Evolutionary conservation across 2,113 vertebrate species (phyloP), one percentile per base, ranked within the genome.

Genomic region (Pterocles burchelli): DNA sequence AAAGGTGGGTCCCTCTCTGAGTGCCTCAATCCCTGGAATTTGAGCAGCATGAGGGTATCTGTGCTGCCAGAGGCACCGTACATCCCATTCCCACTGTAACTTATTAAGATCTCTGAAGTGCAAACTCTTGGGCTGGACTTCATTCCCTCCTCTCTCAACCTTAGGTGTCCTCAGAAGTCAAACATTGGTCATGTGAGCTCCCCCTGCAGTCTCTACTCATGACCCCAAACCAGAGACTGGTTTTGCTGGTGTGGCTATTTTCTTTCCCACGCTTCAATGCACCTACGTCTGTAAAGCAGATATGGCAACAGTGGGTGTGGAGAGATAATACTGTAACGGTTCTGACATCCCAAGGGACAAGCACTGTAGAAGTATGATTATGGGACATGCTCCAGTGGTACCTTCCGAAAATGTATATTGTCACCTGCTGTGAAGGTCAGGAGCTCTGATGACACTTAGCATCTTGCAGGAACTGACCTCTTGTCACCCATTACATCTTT

Each of bases 131-230:
- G 21, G 26, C 34, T 62, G 61, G 28, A 71, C 18, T 63, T 78
- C 33, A 24, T 45, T 75, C 20, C 11, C 19, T 85, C 22, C 19
- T 49, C n/a, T 66, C 48, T 54, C 55, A 41, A 1, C 33, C 33
- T 33, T 9, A 82, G 34, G 21, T 54, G 17, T 31, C 28, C 25
- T 70, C 8, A 41, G 29, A 62, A 74, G 21, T 82, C 52, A 67
- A 82, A 25, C 6, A 36, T 1, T 0, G 0, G 10, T 28, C 48
- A 15, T 7, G 8, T 55, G 33, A 57, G 51, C 33, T 46, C 3
- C 7, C 55, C 4, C 34, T 59, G 25, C 22, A 67, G 2, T 6
- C 29, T 43, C 36, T 70, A 9, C 7, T 59, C 6, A 13, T 4
- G 33, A 82, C 52, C 43, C 26, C 29, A 71, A 29, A 59, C 7